Evolutionary conservation across 2,797 vertebrate genomes (phyloP), one percentile per base, ranked within the genome.

Genomic region (Allochrocebus solatus): DNA sequence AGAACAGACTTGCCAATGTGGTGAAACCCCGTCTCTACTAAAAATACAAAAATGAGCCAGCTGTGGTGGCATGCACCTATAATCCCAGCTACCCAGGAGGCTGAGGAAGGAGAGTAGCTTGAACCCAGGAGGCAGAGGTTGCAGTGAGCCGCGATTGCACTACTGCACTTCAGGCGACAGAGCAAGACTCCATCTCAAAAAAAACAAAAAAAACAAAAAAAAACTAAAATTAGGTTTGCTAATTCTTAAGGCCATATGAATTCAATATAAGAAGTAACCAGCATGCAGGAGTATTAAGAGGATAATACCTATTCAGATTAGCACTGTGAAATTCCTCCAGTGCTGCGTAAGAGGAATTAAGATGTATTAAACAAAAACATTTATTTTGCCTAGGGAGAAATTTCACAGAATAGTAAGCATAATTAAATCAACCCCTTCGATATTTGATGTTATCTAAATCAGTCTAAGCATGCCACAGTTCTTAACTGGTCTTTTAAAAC

Each of bases 391-490:
- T 28, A 43, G 24, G 16, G 36, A 97, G 41, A 93, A 78, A 92
- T 96, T 72, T 89, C 53, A 70, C 89, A 90, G 64, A 91, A 64
- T 22, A 41, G 53, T 76, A 64, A 78, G 33, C 67, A 36, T 86
- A 13, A 74, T 95, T 96, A 87, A 94, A 80, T 96, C 86, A 88
- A 96, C 64, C 46, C 22, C 94, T 96, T 95, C 95, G 95, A 79
- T 67, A 55, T 83, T 95, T 96, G 43, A 81, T 95, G 82, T 81
- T 43, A 74, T 82, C 93, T 97, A 72, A 98, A 59, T 24, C 72
- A 87, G 11, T 67, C 39, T 95, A 67, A 89, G 22, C 64, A 57
- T 92, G 74, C 59, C 88, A 95, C 96, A 92, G 8, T 43, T 93
- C 79, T 78, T 95, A 96, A 94, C 41, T 96, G 11, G 33, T 79